Evolutionary conservation across 2,113 vertebrate species (phyloP), one percentile per base, ranked within the genome.

Genomic region (Panurus biarmicus): DNA sequence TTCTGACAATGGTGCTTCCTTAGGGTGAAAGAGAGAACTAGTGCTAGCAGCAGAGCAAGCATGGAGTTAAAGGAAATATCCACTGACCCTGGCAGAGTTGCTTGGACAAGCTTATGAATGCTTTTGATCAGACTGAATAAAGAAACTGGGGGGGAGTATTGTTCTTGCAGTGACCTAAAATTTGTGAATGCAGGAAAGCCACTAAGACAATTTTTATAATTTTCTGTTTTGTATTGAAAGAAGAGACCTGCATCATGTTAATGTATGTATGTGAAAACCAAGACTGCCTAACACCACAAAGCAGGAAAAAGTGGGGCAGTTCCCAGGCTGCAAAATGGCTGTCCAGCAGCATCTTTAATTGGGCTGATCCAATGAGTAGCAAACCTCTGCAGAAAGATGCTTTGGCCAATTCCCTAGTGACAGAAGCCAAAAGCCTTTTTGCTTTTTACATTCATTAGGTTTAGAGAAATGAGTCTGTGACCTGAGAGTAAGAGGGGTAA

Each of bases 381-480:
- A 53, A 76, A 45, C 56, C 16, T 71, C 48, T 31, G 31, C 85
- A 79, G 42, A 79, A 73, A 73, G 50, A 87, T 6, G 42, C 64
- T 76, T 65, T 88, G 35, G 75, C 85, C 66, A 71, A 14, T 73
- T 91, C 78, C 26, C 54, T 85, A 35, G n/a, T 58, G 78, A 62
- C 78, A 83, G 58, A 86, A 83, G 88, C 85, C 71, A 93, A 76
- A 93, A 93, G 60, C 54, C 64, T 83, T 83, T 91, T 87, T 90
- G 66, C 21, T 77, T 83, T 82, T 87, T 38, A 12, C 62, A 28
- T 56, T 87, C 75, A 76, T 66, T 31, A 25, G 13, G 19, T 71
- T 87, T 85, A 73, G 75, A 90, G 78, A 88, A 95, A 90, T 88
- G 85, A 94, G 17, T 72, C 81, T 88, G 75, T 91, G 92, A 96